These are phyloP conservation scores for Turdus rufiventris DNA, from an alignment of 2,113 vertebrate genomes.

Conservation along the genomic window DNA sequence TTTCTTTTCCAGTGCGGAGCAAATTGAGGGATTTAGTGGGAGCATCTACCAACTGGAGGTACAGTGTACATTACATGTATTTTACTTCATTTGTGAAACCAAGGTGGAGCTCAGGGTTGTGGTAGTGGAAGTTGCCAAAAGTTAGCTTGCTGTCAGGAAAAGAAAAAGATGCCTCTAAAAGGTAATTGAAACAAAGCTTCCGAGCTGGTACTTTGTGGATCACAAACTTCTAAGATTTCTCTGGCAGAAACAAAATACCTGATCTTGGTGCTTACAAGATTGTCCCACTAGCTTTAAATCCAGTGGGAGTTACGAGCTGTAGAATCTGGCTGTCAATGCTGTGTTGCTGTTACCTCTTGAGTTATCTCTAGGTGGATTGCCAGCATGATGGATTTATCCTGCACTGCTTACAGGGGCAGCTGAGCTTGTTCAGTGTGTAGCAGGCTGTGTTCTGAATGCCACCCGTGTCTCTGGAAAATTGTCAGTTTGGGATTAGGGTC, in stretches of 20 bases:
- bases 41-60: slow-evolving; percentile 94
- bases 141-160: not conserved
- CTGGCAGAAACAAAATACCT: not conserved
- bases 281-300: not conserved
- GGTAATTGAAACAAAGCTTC: not conserved
- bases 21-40: slow-evolving; percentile 89
- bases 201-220: not conserved
- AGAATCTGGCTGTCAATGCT: not conserved
- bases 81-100: not conserved
- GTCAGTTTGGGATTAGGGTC: not conserved
- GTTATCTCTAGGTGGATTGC: not conserved
- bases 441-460: not conserved
- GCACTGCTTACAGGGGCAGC: not conserved
- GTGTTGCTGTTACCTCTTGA: not conserved
- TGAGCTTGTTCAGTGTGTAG: not conserved
- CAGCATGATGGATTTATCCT: not conserved
- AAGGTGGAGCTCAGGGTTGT: not conserved
- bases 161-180: not conserved
- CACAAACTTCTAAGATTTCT: not conserved
- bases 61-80: slow-evolving; percentile 30
- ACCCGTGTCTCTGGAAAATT: not conserved
- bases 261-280: not conserved
- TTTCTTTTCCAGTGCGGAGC: slow-evolving; percentile 82
- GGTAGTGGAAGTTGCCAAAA: not conserved
- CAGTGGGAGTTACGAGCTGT: not conserved